Base-by-base conservation (phyloP, 2,888 invertebrate genomes). In the Cosmia trapezina region DNA sequence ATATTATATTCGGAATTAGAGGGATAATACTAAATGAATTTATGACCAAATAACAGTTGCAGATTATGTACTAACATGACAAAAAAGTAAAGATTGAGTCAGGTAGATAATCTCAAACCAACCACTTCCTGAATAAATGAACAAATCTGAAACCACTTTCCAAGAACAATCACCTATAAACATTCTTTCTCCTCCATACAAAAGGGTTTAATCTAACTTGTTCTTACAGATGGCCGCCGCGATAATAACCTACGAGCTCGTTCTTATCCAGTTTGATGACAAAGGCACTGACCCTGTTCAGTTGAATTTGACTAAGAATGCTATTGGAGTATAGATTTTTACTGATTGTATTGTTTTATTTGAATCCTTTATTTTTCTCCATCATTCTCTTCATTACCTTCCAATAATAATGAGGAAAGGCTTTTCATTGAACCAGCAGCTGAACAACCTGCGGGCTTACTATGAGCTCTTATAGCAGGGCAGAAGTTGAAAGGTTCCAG, bases 191-290 rank as follows among this genome's bases (percentile, higher is more conserved):
- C 54, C 8, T 47, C 22, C n/a, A n/a, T n/a, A 45, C 19, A 37
- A 70, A 70, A 19, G 0, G 19, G 2, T 62, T n/a, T 62, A 47
- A 77, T 72, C 22, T 37, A 47, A 62, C 19, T 82, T 73, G 3
- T 78, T 1, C 69, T 91, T 92, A 62, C 91, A 97, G 97, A 96
- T 97, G 80, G 96, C 96, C n/a, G 97, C 97, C 22, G 96, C 97
- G 0, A 96, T 97, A 56, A 95, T 97, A 11, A 97, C 97, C 0
- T 97, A 97, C 81, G 97, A 97, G 86, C 87, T 97, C 12, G 96
- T 97, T 5, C 90, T 97, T 8, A 94, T 97, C n/a, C 97, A 94
- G 68, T 93, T 93, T 57, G 93, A 93, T 54, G 69, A 83, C 57
- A 73, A 72, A 56, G 80, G 69, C 3, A 77, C 71, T 33, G 75